Evolutionary conservation across 2,113 vertebrate species (phyloP).

Genomic region (Poicephalus gulielmi): DNA sequence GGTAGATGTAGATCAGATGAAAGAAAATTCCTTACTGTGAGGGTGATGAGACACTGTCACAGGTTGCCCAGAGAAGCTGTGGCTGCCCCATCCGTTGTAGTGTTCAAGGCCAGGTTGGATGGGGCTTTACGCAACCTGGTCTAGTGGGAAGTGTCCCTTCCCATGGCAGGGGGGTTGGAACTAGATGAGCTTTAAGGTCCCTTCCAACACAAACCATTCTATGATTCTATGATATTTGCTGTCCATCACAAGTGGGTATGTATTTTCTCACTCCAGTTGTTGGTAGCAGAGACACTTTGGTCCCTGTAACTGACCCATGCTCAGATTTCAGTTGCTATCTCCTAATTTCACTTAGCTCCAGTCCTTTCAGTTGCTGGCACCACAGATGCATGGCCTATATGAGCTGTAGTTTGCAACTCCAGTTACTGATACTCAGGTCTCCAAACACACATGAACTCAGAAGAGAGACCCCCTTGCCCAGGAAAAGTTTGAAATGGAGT

Average conservation of each 20-base stretch:
- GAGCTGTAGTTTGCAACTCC: background rate
- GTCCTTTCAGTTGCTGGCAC: background rate
- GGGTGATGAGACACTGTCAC: background rate
- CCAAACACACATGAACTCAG: background rate
- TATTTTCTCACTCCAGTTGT: background rate
- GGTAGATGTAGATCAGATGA: background rate
- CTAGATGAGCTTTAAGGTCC: background rate
- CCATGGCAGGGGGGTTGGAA: background rate
- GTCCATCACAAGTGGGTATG: fast-evolving
- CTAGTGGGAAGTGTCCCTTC: background rate
- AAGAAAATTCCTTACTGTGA: background rate
- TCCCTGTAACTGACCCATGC: background rate
- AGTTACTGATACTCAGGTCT: background rate
- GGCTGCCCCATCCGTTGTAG: background rate
- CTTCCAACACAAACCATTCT: background rate
- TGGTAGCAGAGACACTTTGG: background rate
- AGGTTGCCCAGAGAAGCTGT: background rate
- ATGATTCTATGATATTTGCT: background rate
- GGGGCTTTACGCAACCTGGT: background rate
- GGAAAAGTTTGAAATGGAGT: background rate
- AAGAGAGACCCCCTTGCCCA: background rate
- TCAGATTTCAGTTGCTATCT: background rate
- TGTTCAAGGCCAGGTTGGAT: background rate
- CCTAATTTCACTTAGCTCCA: background rate
- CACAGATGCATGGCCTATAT: too few species aligned